phyloP scores from a whole-genome alignment of 2,113 vertebrate species.

The Pelusios castaneus region DNA sequence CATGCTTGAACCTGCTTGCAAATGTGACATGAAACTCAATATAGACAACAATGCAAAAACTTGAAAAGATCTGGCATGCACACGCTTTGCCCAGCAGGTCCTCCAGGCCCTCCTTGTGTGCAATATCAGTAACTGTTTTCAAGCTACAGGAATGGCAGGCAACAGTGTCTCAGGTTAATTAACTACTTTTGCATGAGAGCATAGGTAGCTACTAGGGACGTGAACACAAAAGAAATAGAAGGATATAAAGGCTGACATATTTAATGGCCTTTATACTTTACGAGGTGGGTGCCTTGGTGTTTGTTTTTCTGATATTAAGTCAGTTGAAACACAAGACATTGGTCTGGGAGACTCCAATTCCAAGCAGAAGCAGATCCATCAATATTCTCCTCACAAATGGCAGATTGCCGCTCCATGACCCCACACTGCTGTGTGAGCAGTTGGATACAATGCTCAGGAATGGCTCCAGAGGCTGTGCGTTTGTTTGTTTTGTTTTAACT shows the following conservation, averaged over 20 bases:
- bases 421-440: rapidly evolving
- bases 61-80: rapidly evolving
- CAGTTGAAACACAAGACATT: not conserved
- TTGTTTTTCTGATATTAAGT: not conserved
- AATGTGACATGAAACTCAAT: not conserved
- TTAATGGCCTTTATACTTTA: not conserved
- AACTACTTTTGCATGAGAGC: rapidly evolving
- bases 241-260: rapidly evolving
- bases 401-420: not conserved
- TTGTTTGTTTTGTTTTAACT: rapidly evolving
- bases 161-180: not conserved
- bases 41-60: not conserved
- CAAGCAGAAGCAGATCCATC: rapidly evolving
- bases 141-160: rapidly evolving
- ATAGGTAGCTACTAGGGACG: not conserved
- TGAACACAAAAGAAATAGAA: not conserved
- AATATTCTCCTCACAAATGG: not conserved
- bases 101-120: rapidly evolving
- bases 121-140: not conserved
- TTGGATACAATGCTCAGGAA: rapidly evolving
- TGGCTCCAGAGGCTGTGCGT: rapidly evolving
- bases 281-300: not conserved
- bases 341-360: not conserved
- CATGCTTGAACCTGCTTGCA: rapidly evolving
- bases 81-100: not conserved